Evolutionary conservation across 2,888 invertebrate species (phyloP).

Genomic region (Philereme transversata): DNA sequence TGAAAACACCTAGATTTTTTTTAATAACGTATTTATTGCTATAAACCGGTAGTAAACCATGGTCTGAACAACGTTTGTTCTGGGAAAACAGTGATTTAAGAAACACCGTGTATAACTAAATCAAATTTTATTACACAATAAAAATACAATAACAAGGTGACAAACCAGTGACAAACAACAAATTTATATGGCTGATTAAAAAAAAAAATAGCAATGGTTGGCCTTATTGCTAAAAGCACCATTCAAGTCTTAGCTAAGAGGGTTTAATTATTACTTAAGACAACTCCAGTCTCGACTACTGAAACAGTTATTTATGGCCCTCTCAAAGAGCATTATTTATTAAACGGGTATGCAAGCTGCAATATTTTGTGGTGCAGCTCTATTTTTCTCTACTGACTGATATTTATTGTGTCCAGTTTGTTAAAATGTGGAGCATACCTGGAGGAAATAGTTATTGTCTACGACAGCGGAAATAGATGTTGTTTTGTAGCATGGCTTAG

Average conservation of each 20-base stretch:
- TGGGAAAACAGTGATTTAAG: too few relatives aligned
- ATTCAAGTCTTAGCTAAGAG: slow-evolving; percentile 15
- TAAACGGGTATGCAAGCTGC: slow-evolving; percentile 23
- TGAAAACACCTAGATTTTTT: too few relatives aligned
- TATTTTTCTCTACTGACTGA: slow-evolving; percentile 30
- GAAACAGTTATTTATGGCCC: slow-evolving; percentile 42
- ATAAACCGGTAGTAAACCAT: too few relatives aligned
- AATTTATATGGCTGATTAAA: too few relatives aligned
- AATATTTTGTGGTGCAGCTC: slow-evolving; percentile 37
- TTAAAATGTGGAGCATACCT: slow-evolving; percentile 24
- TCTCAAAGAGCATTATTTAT: slow-evolving; percentile 42
- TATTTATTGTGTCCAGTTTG: slow-evolving; percentile 32
- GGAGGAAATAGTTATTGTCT: slow-evolving; percentile 25
- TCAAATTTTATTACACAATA: too few relatives aligned
- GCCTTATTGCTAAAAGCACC: background rate
- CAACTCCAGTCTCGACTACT: slow-evolving; percentile 20
- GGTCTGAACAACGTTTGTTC: too few relatives aligned
- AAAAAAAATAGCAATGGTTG: too few relatives aligned
- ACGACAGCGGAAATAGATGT: slow-evolving; percentile 27
- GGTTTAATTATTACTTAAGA: slow-evolving; percentile 12
- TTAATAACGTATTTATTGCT: too few relatives aligned
- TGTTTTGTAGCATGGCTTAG: slow-evolving; percentile 6
- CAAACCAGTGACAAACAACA: too few relatives aligned
- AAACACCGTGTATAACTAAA: too few relatives aligned
- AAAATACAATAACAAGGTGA: too few relatives aligned